Conservation (phyloP, 2,797 vertebrate genomes). For the Clarias laeviceps region DNA sequence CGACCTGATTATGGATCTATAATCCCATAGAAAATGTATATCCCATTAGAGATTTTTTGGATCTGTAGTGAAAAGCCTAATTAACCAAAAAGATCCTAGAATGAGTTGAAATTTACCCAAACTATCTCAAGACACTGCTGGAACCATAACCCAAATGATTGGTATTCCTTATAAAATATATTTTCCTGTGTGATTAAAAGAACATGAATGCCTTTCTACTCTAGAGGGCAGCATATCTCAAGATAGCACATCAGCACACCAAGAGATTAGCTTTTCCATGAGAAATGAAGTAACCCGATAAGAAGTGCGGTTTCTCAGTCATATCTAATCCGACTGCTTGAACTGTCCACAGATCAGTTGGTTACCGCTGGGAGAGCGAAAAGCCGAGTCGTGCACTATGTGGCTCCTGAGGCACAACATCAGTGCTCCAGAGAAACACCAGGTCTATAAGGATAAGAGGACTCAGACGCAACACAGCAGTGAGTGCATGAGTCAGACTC, state of each 20-base stretch:
- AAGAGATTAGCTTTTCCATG: background rate
- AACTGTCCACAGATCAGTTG: slow-evolving; percentile 65
- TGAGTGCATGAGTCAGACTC: slow-evolving; percentile 51
- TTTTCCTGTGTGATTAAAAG: background rate
- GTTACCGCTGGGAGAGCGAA: slow-evolving; percentile 64
- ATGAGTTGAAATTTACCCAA: background rate
- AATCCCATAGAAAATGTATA: background rate
- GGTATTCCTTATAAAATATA: background rate
- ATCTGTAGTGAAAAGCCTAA: background rate
- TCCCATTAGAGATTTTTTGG: background rate
- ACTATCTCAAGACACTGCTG: background rate
- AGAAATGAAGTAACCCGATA: background rate
- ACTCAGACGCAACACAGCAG: slow-evolving; percentile 56
- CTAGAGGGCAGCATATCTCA: slow-evolving; percentile 23
- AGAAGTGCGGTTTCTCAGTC: background rate
- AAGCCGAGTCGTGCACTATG: slow-evolving; percentile 65
- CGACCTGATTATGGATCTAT: background rate
- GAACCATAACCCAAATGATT: background rate
- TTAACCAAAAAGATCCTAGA: background rate
- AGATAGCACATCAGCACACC: background rate
- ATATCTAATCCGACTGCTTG: background rate
- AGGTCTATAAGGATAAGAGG: slow-evolving; percentile 45
- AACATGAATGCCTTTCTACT: background rate
- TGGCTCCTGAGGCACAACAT: slow-evolving; percentile 69
- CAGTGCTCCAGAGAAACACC: slow-evolving; percentile 59